These are phyloP conservation scores for Elysia chlorotica DNA, from an alignment of 1,140 invertebrate species.

Conservation along the genomic window DNA sequence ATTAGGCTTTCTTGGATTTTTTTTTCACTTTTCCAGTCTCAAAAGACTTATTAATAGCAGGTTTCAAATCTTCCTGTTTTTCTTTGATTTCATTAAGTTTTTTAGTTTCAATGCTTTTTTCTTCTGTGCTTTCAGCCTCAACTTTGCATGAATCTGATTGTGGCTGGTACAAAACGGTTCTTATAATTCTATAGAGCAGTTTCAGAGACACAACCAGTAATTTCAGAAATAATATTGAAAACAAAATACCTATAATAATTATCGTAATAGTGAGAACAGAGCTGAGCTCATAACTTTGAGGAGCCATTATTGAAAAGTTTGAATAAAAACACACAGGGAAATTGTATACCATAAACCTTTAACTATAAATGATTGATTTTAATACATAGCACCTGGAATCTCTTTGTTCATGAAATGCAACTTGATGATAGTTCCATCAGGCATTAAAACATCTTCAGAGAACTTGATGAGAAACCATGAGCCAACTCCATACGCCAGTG, in stretches of 20 bases:
- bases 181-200: not conserved
- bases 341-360: too few species aligned
- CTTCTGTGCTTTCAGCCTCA: too few species aligned
- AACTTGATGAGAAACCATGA: constrained; percentile 81
- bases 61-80: too few species aligned
- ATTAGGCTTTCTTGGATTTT: too few species aligned
- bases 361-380: too few species aligned
- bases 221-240: constrained; percentile 8
- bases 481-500: constrained; percentile 86
- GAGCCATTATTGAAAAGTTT: constrained; percentile 17
- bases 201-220: constrained; percentile 5
- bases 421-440: constrained; percentile 71
- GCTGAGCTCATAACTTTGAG: constrained; percentile 27
- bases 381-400: constrained; percentile 67
- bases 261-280: constrained; percentile 18
- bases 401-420: constrained; percentile 88
- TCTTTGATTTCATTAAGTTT: too few species aligned
- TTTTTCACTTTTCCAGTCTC: too few species aligned
- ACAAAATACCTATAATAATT: constrained; percentile 15
- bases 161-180: too few species aligned
- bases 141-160: too few species aligned
- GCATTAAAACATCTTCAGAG: constrained; percentile 76
- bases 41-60: too few species aligned
- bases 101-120: too few species aligned
- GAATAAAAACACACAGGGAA: too few species aligned